These are phyloP conservation scores for Sycobia sp. DNA, from an alignment of 1,140 invertebrate species.

Conservation along the genomic window DNA sequence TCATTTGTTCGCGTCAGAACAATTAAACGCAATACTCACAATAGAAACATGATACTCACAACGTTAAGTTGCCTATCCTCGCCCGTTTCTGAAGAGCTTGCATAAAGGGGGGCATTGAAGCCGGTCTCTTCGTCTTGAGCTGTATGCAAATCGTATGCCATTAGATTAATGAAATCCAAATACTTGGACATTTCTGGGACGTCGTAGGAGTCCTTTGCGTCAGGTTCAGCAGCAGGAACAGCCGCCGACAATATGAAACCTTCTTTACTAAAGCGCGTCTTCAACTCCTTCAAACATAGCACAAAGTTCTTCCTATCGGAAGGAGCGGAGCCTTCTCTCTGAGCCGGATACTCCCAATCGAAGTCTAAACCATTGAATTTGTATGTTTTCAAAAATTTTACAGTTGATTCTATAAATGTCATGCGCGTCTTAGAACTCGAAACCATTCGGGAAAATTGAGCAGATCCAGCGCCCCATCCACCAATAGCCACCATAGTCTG, in stretches of 20 bases:
- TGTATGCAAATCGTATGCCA: conserved; percentile 74
- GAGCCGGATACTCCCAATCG: conserved; percentile 81
- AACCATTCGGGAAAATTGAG: conserved; percentile 68
- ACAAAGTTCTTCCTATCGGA: conserved; percentile 61
- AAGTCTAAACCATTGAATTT: conserved; percentile 80
- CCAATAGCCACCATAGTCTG: conserved; percentile 75
- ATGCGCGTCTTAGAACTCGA: conserved; percentile 57
- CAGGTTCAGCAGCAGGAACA: conserved; percentile 55
- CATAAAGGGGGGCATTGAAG: conserved; percentile 65
- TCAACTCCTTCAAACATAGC: conserved; percentile 60
- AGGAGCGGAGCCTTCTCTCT: conserved; percentile 48
- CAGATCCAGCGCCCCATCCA: conserved; percentile 70
- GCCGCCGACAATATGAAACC: conserved; percentile 60
- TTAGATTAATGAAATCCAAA: conserved; percentile 72
- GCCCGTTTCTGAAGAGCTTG: conserved; percentile 57
- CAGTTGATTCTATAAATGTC: conserved; percentile 66
- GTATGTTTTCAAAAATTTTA: conserved; percentile 66
- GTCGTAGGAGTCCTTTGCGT: conserved; percentile 64
- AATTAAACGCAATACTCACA: too few species aligned
- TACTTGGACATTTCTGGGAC: conserved; percentile 59
- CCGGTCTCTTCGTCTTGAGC: conserved; percentile 66
- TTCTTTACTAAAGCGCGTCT: conserved; percentile 45
- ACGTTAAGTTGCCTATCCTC: conserved; percentile 58
- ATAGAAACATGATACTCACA: too few species aligned
- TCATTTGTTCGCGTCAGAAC: too few species aligned